A percentile compares a stretch with the other conserved stretches of the same genome.
phyloP scores from a whole-genome alignment of 2,888 invertebrate species.

The Apoda limacodes region DNA sequence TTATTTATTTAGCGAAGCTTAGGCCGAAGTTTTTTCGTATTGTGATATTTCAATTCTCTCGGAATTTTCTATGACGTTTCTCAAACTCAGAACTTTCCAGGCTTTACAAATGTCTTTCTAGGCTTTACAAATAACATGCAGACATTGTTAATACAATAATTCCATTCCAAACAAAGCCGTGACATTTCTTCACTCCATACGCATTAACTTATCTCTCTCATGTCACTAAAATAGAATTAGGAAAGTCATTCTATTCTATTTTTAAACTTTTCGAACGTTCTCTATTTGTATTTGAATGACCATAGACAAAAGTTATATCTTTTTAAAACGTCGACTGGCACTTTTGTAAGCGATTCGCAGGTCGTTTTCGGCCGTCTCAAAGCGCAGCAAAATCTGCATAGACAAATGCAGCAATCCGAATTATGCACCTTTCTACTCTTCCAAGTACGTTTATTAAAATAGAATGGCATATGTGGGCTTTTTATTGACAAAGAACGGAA shows the following conservation, averaged over 20 bases:
- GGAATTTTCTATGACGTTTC: constrained; percentile 30
- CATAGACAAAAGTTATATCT: constrained; percentile 58
- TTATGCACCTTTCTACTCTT: constrained; percentile 53
- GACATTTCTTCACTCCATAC: constrained; percentile 29
- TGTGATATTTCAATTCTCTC: too few relatives aligned
- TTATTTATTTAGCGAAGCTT: too few relatives aligned
- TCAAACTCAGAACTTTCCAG: constrained; percentile 21
- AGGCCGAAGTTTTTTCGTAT: too few relatives aligned
- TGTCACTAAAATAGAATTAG: constrained; percentile 16
- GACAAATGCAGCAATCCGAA: constrained; percentile 40
- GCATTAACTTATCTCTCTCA: constrained; percentile 24
- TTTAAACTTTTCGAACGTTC: too few relatives aligned
- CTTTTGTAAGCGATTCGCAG: constrained; percentile 50
- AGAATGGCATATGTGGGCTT: constrained; percentile 64
- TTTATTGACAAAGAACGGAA: constrained; percentile 22
- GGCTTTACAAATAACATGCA: too few relatives aligned
- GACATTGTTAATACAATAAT: constrained; percentile 22
- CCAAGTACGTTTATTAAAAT: constrained; percentile 33
- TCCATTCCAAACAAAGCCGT: constrained; percentile 28
- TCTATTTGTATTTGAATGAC: constrained; percentile 51
- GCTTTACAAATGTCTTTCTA: constrained; percentile 7
- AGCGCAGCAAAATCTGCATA: constrained; percentile 50
- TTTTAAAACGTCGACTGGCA: constrained; percentile 49
- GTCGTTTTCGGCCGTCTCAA: constrained; percentile 41
- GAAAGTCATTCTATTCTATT: too few relatives aligned